Percentiles rank a stretch among this genome's conserved stretches.
These are phyloP conservation scores for Gopherus flavomarginatus DNA, from an alignment of 2,113 vertebrate species.

Conservation along the genomic window DNA sequence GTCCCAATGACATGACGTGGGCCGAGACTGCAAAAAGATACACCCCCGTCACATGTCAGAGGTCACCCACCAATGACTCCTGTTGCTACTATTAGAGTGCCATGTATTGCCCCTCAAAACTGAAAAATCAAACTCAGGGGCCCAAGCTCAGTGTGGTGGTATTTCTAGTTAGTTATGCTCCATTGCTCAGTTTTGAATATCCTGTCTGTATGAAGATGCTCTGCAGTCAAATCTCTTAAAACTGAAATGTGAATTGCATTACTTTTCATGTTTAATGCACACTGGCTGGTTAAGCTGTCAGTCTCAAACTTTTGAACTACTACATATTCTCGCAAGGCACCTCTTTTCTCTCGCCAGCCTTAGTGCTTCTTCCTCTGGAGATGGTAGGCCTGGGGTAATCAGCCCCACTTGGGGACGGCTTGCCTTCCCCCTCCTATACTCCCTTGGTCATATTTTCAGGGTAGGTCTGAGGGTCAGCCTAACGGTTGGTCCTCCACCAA, in stretches of 20 bases:
- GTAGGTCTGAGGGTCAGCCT: too few species aligned
- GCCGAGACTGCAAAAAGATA: background rate
- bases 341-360: too few species aligned
- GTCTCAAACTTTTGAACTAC: background rate
- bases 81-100: background rate
- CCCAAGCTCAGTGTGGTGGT: background rate
- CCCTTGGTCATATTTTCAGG: too few species aligned
- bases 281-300: background rate
- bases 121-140: background rate
- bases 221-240: background rate
- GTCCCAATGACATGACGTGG: background rate
- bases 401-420: too few species aligned
- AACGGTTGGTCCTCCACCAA: too few species aligned
- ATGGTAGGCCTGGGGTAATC: too few species aligned
- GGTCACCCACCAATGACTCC: background rate
- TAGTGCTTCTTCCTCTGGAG: too few species aligned
- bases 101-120: background rate
- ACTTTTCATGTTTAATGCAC: background rate
- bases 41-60: background rate
- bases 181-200: background rate
- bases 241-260: background rate
- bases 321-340: background rate
- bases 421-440: too few species aligned
- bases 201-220: background rate
- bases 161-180: background rate